These are phyloP conservation scores for Rhopalosiphum nymphaeae DNA, from an alignment of 2,888 invertebrate species.

Conservation along the genomic window DNA sequence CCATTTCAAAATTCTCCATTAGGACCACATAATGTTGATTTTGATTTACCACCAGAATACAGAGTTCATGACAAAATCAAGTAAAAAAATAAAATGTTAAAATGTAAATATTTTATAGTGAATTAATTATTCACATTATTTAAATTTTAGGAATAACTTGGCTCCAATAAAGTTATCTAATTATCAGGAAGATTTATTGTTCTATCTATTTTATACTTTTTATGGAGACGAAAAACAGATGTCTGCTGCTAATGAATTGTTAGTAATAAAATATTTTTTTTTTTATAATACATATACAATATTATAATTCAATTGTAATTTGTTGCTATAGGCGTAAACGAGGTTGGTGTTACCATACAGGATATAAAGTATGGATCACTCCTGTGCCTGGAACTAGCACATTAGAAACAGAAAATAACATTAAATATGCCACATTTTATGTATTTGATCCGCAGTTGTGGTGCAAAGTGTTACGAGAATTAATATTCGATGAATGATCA, in stretches of 20 bases:
- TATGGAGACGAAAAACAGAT: conserved; percentile 98
- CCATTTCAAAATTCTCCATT: conserved; percentile 98
- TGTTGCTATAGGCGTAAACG: conserved; percentile 84
- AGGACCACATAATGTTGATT: conserved; percentile 98
- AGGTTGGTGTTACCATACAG: conserved; percentile 99
- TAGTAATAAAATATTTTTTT: conserved; percentile 71
- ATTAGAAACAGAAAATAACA: conserved; percentile 93
- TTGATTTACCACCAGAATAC: conserved; percentile 98
- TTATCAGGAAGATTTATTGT: conserved; percentile 98
- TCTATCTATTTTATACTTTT: conserved; percentile 99
- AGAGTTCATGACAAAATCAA: conserved; percentile 95
- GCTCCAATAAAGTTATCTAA: conserved; percentile 95
- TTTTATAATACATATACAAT: not conserved
- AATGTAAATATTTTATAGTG: not conserved
- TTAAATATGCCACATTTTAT: conserved; percentile 98
- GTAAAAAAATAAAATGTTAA: conserved; percentile 69
- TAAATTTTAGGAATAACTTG: conserved; percentile 83
- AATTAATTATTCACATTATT: conserved; percentile 60
- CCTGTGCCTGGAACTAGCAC: conserved; percentile 95
- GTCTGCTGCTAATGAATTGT: conserved; percentile 97
- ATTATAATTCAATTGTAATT: conserved; percentile 19
- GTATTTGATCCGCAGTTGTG: conserved; percentile 99
- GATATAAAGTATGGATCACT: conserved; percentile 98
- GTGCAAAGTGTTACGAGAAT: conserved; percentile 98
- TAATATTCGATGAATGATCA: conserved; percentile 99